Evolutionary conservation across 2,888 invertebrate species (phyloP), one percentile per base, ranked within the genome.

Genomic region (Athetis lepigone): DNA sequence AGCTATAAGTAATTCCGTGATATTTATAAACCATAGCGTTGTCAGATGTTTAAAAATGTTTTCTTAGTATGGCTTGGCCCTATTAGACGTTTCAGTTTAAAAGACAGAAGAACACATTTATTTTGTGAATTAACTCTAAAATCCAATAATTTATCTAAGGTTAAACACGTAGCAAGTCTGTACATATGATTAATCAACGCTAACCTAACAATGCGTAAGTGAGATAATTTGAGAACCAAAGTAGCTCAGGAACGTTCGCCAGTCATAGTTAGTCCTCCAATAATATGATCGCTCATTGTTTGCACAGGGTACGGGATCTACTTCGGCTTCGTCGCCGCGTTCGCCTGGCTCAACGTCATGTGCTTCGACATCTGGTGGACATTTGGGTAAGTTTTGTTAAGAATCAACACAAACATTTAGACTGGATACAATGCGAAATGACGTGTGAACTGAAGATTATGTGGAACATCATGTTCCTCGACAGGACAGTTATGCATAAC

Each of bases 341-440:
- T 97, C 87, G 95, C 96, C 55, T 97, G 97, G 97, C 95, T 97
- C 84, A 97, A 97, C 92, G 96, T 97, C 85, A 97, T 97, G 96
- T 97, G 97, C 88, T 96, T 97, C 92, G 97, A 97, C 95, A 97
- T 97, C 89, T 97, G 97, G 97, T 96, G 96, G 96, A 97, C 97
- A 81, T 97, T 97, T 90, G 97, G 97, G 97, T 97, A 90, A 96
- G 96, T 94, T 80, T 75, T 67, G 82, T 72, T 82, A 80, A 75
- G 75, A 73, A 75, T 73, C 71, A 83, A 84, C 77, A 82, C 77
- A 85, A 82, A 82, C 81, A 83, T 77, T 77, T 54, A 62, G 63
- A 60, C 66, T 49, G 59, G 61, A 40, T 70, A 50, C 56, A 62
- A 70, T 79, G 71, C 80, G 75, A 69, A 69, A 77, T 71, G 62